Evolutionary conservation across 2,888 invertebrate genomes (phyloP).

Genomic region (Eudemis profundana): DNA sequence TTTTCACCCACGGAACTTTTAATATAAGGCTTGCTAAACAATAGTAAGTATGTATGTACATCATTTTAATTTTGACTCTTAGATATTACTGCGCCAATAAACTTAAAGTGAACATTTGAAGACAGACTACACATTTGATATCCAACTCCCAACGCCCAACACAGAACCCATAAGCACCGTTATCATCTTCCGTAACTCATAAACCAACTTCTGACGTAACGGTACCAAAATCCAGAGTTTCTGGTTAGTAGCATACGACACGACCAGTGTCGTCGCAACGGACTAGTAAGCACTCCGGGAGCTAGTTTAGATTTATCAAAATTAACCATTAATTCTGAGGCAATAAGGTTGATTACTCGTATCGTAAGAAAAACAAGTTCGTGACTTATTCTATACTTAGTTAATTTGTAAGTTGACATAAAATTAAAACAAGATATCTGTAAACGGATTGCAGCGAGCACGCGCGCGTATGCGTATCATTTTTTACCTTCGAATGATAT

Average conservation of each 20-base stretch:
- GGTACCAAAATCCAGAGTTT: slow-evolving; percentile 28
- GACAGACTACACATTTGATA: no score
- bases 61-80: no score
- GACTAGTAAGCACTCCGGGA: not conserved
- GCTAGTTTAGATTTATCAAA: not conserved
- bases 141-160: not conserved
- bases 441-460: slow-evolving; percentile 20
- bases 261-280: not conserved
- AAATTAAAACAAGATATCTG: slow-evolving; percentile 1
- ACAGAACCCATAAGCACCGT: slow-evolving; percentile 16
- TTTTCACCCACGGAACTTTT: not conserved
- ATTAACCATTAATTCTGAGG: not conserved
- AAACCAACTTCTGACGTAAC: slow-evolving; percentile 12
- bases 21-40: not conserved
- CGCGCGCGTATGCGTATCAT: slow-evolving; percentile 23
- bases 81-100: no score
- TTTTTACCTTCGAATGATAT: slow-evolving; percentile 22
- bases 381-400: not conserved
- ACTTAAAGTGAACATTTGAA: no score
- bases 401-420: not conserved
- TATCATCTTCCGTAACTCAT: slow-evolving; percentile 9
- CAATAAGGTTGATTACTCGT: not conserved
- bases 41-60: no score
- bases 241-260: slow-evolving; percentile 7
- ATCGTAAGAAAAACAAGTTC: not conserved